A percentile compares a stretch with the other conserved stretches of the same genome.
phyloP scores from a whole-genome alignment of 2,113 vertebrate species.

The Thunnus thynnus region DNA sequence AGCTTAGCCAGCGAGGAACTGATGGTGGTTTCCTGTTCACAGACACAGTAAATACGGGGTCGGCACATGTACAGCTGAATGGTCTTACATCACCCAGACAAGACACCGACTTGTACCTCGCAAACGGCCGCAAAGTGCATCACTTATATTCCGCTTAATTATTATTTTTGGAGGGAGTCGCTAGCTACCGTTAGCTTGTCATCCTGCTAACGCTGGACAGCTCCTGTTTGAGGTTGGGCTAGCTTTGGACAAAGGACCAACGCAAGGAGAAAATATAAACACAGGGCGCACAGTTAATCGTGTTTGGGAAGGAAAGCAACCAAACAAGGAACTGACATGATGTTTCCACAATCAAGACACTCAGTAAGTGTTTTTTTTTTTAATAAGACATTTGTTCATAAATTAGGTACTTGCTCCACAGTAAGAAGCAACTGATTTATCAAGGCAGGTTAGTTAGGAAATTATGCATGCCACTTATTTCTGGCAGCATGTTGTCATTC shows the following conservation, averaged over 20 bases:
- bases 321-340: slow-evolving; percentile 87
- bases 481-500: background rate
- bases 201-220: slow-evolving; percentile 78
- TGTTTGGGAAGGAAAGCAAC: slow-evolving; percentile 70
- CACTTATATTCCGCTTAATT: slow-evolving; percentile 6
- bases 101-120: slow-evolving; percentile 18
- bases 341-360: slow-evolving; percentile 91
- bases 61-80: slow-evolving; percentile 39
- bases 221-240: slow-evolving; percentile 66
- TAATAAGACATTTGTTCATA: slow-evolving; percentile 1
- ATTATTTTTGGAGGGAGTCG: slow-evolving; percentile 8
- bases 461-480: slow-evolving; percentile 36
- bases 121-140: slow-evolving; percentile 35
- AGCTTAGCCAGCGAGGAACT: slow-evolving; percentile 64
- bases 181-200: slow-evolving; percentile 66
- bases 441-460: slow-evolving; percentile 2
- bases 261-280: slow-evolving; percentile 57
- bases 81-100: slow-evolving; percentile 26
- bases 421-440: slow-evolving; percentile 7
- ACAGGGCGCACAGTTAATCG: slow-evolving; percentile 51
- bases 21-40: slow-evolving; percentile 49
- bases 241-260: slow-evolving; percentile 80
- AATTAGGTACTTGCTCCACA: background rate
- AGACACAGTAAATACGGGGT: slow-evolving; percentile 43
- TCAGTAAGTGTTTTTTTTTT: slow-evolving; percentile 81